phyloP scores from a whole-genome alignment of 2,113 vertebrate species.

The Otis tarda region DNA sequence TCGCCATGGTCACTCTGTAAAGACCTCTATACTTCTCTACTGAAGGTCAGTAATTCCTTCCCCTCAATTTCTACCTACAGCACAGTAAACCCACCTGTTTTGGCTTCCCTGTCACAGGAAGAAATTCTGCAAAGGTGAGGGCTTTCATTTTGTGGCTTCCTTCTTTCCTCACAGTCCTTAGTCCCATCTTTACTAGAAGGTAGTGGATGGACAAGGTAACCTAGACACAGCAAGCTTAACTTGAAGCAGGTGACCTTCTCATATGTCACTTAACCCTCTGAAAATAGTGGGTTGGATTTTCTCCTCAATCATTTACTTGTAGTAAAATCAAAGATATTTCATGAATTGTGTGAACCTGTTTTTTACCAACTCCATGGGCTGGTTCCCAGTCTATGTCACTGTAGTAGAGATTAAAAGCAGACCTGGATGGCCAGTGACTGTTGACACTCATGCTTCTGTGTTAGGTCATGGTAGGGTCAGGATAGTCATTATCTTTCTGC shows the following conservation, averaged over 20 bases:
- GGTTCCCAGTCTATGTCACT: not conserved
- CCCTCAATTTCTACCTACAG: not conserved
- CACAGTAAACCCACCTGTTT: not conserved
- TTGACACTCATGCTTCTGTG: not conserved
- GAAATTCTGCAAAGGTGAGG: not conserved
- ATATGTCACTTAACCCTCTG: not conserved
- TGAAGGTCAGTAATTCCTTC: not conserved
- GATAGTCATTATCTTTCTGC: constrained; percentile 7
- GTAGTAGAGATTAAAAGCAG: constrained; percentile 12
- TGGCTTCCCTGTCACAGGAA: not conserved
- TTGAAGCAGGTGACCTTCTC: not conserved
- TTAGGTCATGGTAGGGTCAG: not conserved
- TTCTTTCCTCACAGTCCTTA: not conserved
- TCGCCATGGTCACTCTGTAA: not conserved
- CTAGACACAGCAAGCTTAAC: not conserved
- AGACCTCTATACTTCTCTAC: not conserved
- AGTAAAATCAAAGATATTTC: not conserved
- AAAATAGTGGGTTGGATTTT: not conserved
- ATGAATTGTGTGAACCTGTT: not conserved
- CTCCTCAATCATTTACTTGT: not conserved
- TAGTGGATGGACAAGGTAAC: not conserved
- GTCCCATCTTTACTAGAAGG: not conserved
- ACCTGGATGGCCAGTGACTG: not conserved
- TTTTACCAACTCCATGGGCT: not conserved
- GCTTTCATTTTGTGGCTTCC: not conserved